Evolutionary conservation across 2,113 vertebrate genomes (phyloP), one percentile per base, ranked within the genome.

Genomic region (Poecilia latipinna): DNA sequence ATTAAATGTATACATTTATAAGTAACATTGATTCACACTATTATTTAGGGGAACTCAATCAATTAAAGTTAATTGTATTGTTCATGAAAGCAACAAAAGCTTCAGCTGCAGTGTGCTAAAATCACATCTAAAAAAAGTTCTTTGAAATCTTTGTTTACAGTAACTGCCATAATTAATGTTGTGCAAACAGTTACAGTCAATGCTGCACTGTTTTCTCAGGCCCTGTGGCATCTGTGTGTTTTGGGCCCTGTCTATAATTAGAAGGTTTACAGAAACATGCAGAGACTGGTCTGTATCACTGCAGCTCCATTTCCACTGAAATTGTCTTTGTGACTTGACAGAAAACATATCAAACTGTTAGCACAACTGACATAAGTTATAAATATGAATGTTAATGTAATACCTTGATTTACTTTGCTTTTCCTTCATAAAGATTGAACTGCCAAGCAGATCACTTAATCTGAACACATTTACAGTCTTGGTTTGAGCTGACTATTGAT

Each of bases 111-210:
- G 66, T 31, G 68, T 68, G 68, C 10, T 68, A 51, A 74, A 82
- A 68, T 74, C 70, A 62, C 29, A 78, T 70, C 75, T 0, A 33
- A 83, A 76, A 81, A 73, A 65, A 15, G 0, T 39, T 82, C 67
- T 78, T 83, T 75, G 44, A 85, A 85, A 78, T 54, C 0, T 3
- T 0, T 90, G 91, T 90, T 91, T 88, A 89, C 78, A 69, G 73
- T 87, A 68, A 84, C 69, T 78, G 66, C 66, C 28, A 68, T 85
- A 83, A 90, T 88, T 83, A 75, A 33, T 84, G 87, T 89, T 87
- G 72, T 86, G 75, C 66, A 89, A 86, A 86, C 66, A 76, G 69
- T 65, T 35, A 11, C 51, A 83, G 85, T 85, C 83, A 84, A 80
- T 64, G 78, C 57, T 35, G 66, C 80, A n/a, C 69, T 79, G 80